phyloP scores from a whole-genome alignment of 2,797 vertebrate species.

The Peromyscus attwateri region DNA sequence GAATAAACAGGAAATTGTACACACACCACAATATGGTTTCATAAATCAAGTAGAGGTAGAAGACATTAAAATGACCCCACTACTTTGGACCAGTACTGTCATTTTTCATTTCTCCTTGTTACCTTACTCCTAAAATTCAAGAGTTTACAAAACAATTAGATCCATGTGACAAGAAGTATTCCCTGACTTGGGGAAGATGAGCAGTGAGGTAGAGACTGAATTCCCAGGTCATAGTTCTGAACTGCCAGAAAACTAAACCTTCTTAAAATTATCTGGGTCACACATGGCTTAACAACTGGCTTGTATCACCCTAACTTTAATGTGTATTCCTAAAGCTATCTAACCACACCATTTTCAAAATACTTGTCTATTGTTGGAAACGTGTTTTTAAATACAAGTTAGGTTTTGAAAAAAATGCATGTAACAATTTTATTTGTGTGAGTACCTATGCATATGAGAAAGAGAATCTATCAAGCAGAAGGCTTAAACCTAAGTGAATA shows the following conservation, averaged over 20 bases:
- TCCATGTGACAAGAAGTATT: not conserved
- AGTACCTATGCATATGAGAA: not conserved
- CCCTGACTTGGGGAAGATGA: not conserved
- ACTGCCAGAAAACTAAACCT: not conserved
- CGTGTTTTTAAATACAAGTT: slow-evolving; percentile 24
- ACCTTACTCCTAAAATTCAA: not conserved
- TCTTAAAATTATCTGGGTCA: slow-evolving; percentile 11
- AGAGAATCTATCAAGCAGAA: not conserved
- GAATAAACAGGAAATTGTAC: not conserved
- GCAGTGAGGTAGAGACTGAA: not conserved
- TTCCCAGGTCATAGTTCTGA: not conserved
- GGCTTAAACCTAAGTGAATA: not conserved
- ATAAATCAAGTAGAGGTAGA: not conserved
- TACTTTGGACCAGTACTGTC: not conserved
- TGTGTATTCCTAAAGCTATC: slow-evolving; percentile 48
- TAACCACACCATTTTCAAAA: slow-evolving; percentile 18
- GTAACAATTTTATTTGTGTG: not conserved
- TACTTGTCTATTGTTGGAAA: slow-evolving; percentile 18
- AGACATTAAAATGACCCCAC: not conserved
- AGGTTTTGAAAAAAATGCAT: not conserved
- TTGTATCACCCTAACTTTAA: not conserved
- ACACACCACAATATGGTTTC: not conserved
- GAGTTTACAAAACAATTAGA: not conserved
- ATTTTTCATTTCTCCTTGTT: not conserved
- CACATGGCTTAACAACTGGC: not conserved